phyloP scores from a whole-genome alignment of 2,888 invertebrate species.

The Seira musarum region DNA sequence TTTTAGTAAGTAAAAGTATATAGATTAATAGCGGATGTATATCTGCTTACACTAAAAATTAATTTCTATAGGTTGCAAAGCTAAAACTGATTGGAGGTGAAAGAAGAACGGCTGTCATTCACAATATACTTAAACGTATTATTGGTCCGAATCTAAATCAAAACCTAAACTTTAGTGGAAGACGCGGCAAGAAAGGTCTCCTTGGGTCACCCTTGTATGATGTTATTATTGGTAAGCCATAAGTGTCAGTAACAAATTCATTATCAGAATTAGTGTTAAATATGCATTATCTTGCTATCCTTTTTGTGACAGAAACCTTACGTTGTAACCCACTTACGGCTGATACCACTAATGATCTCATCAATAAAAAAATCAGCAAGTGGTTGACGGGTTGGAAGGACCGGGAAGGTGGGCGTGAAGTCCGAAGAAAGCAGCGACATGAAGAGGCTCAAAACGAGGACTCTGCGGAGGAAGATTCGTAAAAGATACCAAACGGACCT shows the following conservation, averaged over 20 bases:
- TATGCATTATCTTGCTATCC: not conserved
- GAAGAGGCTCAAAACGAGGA: not conserved
- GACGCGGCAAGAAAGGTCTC: not conserved
- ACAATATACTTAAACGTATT: not conserved
- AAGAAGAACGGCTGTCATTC: not conserved
- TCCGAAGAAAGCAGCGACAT: not conserved
- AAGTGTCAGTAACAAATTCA: not conserved
- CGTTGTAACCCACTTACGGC: not conserved
- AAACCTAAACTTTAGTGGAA: not conserved
- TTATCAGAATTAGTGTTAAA: too few relatives aligned
- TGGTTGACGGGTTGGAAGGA: not conserved
- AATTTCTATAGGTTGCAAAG: not conserved
- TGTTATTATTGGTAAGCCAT: not conserved
- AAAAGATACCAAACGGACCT: too few relatives aligned
- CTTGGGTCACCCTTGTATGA: not conserved
- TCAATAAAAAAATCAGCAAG: not conserved
- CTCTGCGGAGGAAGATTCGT: not conserved
- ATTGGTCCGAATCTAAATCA: not conserved
- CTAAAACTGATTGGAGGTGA: not conserved
- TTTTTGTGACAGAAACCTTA: not conserved
- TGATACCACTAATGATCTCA: not conserved
- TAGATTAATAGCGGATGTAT: not conserved
- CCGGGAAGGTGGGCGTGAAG: constrained; percentile 1
- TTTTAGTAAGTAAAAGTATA: not conserved
- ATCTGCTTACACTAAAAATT: not conserved